These are phyloP conservation scores for Pithys albifrons DNA, from an alignment of 2,113 vertebrate species.

Conservation along the genomic window DNA sequence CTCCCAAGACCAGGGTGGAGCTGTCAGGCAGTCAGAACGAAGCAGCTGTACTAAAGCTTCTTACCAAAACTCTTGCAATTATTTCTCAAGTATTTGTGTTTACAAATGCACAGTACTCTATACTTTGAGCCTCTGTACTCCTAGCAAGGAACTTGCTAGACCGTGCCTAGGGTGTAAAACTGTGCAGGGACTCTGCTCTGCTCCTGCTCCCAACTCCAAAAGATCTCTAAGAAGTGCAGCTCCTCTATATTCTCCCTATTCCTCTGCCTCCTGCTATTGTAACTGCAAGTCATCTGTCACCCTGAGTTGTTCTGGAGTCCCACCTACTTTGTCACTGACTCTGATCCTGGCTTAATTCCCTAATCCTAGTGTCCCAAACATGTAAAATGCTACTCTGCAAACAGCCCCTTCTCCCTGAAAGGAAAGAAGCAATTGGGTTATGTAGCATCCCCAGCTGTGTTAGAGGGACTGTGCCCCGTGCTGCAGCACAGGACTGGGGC, in stretches of 20 bases:
- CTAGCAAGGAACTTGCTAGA: neutral
- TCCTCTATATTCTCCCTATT: neutral
- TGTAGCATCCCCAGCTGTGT: neutral
- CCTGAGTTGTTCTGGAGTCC: neutral
- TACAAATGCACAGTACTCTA: neutral
- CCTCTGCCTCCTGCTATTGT: neutral
- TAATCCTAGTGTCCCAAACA: fast-evolving
- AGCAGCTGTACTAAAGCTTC: neutral
- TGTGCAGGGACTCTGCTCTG: neutral
- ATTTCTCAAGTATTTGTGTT: neutral
- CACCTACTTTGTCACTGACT: neutral
- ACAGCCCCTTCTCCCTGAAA: neutral
- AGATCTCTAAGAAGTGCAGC: neutral
- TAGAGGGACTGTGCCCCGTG: neutral
- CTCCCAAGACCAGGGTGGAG: neutral
- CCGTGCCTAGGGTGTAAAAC: neutral
- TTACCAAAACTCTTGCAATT: neutral
- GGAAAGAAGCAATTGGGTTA: neutral
- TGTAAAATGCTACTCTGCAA: neutral
- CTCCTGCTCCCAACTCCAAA: neutral
- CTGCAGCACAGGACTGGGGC: neutral
- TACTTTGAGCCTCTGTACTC: neutral
- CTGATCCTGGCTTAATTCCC: neutral
- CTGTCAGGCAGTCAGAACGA: neutral
- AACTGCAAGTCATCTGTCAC: neutral